These are phyloP conservation scores for Anneissia japonica DNA, from an alignment of 35 echinoderm and acorn worm genomes.

Conservation along the genomic window DNA sequence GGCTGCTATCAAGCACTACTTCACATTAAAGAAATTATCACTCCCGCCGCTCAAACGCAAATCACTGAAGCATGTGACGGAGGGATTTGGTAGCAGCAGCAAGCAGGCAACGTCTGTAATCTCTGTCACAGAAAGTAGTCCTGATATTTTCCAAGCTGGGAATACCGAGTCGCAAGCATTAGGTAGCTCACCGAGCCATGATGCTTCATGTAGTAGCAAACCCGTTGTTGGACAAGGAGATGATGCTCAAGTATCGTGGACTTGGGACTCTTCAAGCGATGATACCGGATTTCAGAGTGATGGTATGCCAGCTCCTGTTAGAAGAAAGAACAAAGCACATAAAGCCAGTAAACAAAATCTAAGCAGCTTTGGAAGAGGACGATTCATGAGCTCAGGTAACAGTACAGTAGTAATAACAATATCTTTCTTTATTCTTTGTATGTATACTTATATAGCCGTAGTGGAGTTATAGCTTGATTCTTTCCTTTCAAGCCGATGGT, in stretches of 20 bases:
- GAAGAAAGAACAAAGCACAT: not conserved
- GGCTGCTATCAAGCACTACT: not conserved
- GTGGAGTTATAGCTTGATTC: too few relatives aligned
- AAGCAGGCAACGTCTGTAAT: not conserved
- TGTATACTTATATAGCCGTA: too few relatives aligned
- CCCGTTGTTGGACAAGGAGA: not conserved
- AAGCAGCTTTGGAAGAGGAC: not conserved
- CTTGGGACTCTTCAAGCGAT: not conserved
- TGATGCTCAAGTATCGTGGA: not conserved
- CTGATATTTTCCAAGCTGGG: not conserved
- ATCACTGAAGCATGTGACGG: not conserved
- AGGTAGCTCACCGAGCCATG: not conserved
- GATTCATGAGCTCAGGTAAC: not conserved
- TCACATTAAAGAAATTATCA: not conserved
- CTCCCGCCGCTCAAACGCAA: not conserved
- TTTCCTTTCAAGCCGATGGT: too few relatives aligned
- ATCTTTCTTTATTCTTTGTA: too few relatives aligned
- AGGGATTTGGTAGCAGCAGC: not conserved
- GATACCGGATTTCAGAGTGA: not conserved
- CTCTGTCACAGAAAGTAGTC: not conserved
- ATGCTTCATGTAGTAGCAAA: not conserved
- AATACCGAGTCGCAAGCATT: not conserved
- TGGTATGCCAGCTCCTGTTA: not conserved
- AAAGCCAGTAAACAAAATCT: not conserved
- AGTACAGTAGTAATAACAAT: too few relatives aligned